Evolutionary conservation across 2,888 invertebrate genomes (phyloP), one percentile per base, ranked within the genome.

Genomic region (Drosophila fungiperda): DNA sequence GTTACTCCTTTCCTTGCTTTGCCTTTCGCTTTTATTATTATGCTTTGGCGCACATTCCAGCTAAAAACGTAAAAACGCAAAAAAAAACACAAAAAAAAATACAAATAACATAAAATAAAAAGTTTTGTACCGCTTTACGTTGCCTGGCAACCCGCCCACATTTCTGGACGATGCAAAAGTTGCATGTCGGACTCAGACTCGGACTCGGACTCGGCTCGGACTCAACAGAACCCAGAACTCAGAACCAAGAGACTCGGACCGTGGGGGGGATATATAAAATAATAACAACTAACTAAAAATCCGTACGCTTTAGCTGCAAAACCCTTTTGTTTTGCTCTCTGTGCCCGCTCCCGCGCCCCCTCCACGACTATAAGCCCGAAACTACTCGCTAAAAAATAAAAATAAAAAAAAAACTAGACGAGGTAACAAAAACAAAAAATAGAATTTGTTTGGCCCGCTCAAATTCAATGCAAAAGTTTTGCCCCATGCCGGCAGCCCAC

Each of bases 21-120:
- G 73, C 89, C 83, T 88, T 83, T 90, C 87, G 90, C 90, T 86
- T 90, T 86, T 86, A 86, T 86, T 86, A 90, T 90, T 90, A 90
- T 90, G 85, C 90, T 86, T 86, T 86, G 85, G 85, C 90, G 85
- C 79, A 78, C 87, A 86, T 86, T 86, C 90, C 90, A 73, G 55
- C 72, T 72, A 57, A 66, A 69, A 50, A 29, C 8, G 71, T 72
- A 57, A 66, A 69, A 50, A 29, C 8, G 71, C n/a, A 68, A 62
- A 55, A 55, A 38, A 36, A 49, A 33, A 42, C 36, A 48, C 40
- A 35, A 52, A 12, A 20, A 20, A 35, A 52, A 35, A 33, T 3
- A n/a, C 29, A 52, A 61, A 32, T 29, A 20, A n/a, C 29, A 26
- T 53, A 52, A 73, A 54, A 70, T 38, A 61, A 61, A 72, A 75